phyloP scores from a whole-genome alignment of 2,888 invertebrate genomes.

The Orchestes rusci region DNA sequence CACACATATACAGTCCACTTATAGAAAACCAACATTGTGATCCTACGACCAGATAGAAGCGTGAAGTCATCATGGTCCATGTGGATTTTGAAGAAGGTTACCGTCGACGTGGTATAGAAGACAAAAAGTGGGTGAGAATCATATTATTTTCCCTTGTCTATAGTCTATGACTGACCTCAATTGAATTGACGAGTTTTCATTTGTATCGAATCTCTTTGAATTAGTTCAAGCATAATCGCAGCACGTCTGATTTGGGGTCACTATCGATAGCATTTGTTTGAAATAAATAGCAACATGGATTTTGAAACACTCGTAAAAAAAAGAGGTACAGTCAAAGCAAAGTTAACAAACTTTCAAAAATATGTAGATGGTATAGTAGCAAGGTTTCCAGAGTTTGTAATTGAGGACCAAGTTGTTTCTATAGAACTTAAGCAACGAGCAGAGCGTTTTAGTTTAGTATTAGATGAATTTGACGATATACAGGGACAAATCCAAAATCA shows the following conservation, averaged over 20 bases:
- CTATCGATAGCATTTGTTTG: background rate
- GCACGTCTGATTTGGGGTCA: background rate
- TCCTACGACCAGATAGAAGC: too few relatives aligned
- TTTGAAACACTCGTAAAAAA: background rate
- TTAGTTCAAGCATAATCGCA: background rate
- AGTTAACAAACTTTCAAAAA: background rate
- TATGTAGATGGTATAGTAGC: background rate
- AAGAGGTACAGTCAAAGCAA: background rate
- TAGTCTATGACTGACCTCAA: too few relatives aligned
- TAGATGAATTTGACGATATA: background rate
- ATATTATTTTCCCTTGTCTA: too few relatives aligned
- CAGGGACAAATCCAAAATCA: background rate
- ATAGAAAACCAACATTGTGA: too few relatives aligned
- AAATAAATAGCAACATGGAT: background rate
- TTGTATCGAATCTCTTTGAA: background rate
- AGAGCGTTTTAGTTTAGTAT: background rate
- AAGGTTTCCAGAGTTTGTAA: background rate
- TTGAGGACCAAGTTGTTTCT: background rate
- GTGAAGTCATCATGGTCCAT: too few relatives aligned
- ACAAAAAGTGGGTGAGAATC: too few relatives aligned
- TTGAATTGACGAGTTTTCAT: too few relatives aligned
- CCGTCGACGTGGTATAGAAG: too few relatives aligned
- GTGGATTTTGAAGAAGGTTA: too few relatives aligned
- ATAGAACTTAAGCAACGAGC: background rate
- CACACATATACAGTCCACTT: too few relatives aligned